Conservation (phyloP, 1,140 invertebrate genomes). For the Musca domestica region DNA sequence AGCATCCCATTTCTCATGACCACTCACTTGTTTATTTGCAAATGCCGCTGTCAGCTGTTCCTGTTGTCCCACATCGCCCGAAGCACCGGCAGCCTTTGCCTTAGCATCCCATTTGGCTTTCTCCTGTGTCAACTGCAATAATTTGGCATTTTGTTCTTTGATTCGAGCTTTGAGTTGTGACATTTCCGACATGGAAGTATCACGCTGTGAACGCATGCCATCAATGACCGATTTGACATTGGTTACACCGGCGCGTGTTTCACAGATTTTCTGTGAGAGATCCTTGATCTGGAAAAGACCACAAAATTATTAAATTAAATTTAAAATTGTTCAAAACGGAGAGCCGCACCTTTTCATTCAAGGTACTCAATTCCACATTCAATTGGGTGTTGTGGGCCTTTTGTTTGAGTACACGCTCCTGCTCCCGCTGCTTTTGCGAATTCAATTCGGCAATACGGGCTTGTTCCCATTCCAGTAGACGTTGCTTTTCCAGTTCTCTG, state of each 20-base stretch:
- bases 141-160: conserved; percentile 79
- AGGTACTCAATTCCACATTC: conserved; percentile 53
- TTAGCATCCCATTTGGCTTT: conserved; percentile 79
- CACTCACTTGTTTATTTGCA: conserved; percentile 48
- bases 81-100: conserved; percentile 45
- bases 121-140: conserved; percentile 78
- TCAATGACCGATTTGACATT: conserved; percentile 94
- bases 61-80: conserved; percentile 37
- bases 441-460: conserved; percentile 85
- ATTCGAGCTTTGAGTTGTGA: conserved; percentile 78
- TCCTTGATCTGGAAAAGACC: conserved; percentile 63
- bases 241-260: conserved; percentile 84
- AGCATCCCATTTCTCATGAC: background rate
- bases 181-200: conserved; percentile 87
- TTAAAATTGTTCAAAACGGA: background rate
- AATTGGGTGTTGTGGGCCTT: conserved; percentile 88
- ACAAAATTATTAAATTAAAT: background rate
- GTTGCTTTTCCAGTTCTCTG: conserved; percentile 91
- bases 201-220: conserved; percentile 88
- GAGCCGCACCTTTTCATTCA: conserved; percentile 68
- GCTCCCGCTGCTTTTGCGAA: conserved; percentile 80
- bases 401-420: conserved; percentile 82
- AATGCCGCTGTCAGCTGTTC: conserved; percentile 49
- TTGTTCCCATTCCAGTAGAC: conserved; percentile 95
- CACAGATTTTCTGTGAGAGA: conserved; percentile 81